Percentiles rank a stretch among this genome's conserved stretches.
These are phyloP conservation scores for Cyphomyrus plagiostoma DNA, from an alignment of 2,113 vertebrate species.

Conservation along the genomic window DNA sequence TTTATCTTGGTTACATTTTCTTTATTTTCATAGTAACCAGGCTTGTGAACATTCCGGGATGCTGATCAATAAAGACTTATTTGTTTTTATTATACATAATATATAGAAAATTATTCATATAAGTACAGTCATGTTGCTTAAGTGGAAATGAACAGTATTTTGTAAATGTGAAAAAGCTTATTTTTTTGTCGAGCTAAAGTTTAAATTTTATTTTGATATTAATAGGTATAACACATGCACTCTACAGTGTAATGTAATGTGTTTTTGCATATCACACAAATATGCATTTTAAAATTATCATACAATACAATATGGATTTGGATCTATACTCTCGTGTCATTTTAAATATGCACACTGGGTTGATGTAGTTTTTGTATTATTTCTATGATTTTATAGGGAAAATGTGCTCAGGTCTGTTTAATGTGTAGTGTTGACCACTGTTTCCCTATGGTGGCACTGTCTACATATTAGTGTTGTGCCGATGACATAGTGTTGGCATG, in stretches of 20 bases:
- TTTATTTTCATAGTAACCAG: slow-evolving; percentile 4
- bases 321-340: background rate
- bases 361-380: background rate
- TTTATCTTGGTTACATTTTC: background rate
- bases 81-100: background rate
- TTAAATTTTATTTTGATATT: slow-evolving; percentile 4
- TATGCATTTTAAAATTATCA: background rate
- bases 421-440: background rate
- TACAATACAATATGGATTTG: background rate
- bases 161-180: slow-evolving; percentile 1
- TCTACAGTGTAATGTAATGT: background rate
- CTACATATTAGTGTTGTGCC: background rate
- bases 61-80: background rate
- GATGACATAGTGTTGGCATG: slow-evolving; percentile 4
- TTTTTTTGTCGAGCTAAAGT: slow-evolving; percentile 1
- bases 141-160: background rate
- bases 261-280: background rate
- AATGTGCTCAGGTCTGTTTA: slow-evolving; percentile 13
- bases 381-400: background rate
- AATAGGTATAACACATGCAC: background rate
- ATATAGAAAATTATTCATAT: background rate
- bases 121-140: background rate
- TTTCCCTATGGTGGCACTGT: background rate
- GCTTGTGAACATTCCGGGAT: background rate
- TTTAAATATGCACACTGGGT: background rate